Evolutionary conservation across 2,113 vertebrate species (phyloP).

Genomic region (Pardalotus punctatus): DNA sequence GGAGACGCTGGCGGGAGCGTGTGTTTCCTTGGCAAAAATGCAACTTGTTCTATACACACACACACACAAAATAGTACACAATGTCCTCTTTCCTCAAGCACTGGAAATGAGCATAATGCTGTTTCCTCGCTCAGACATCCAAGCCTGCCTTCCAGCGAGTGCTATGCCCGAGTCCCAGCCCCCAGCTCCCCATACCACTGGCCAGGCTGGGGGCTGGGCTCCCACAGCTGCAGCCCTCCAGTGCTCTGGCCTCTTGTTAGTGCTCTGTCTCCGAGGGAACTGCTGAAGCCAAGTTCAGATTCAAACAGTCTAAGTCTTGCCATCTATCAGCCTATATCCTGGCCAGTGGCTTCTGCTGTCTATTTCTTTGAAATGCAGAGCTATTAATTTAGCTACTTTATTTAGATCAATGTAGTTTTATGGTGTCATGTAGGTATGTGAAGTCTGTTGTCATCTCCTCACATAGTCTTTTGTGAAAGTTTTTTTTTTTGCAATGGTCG

Average conservation of each 20-base stretch:
- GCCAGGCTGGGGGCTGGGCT: neutral
- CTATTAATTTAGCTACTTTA: neutral
- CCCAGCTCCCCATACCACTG: accelerated
- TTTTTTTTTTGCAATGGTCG: neutral
- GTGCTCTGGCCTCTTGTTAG: neutral
- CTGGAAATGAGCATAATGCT: neutral
- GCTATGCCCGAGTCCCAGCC: neutral
- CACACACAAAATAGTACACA: neutral
- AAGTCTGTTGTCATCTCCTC: neutral
- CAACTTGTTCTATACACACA: neutral
- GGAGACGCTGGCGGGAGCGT: neutral
- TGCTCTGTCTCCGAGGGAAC: accelerated
- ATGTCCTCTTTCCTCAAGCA: neutral
- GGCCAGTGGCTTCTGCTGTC: neutral
- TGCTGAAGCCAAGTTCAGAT: neutral
- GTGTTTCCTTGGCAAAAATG: conserved; percentile 10
- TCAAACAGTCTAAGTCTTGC: neutral
- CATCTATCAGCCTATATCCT: neutral
- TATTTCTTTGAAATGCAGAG: neutral
- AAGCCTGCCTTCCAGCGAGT: neutral
- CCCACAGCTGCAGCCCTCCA: accelerated
- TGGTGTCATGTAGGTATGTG: neutral
- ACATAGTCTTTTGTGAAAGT: neutral
- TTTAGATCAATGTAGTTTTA: neutral
- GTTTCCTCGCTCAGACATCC: neutral